Base-by-base conservation (phyloP, 1,140 invertebrate species). In the Calephelis nemesis region DNA sequence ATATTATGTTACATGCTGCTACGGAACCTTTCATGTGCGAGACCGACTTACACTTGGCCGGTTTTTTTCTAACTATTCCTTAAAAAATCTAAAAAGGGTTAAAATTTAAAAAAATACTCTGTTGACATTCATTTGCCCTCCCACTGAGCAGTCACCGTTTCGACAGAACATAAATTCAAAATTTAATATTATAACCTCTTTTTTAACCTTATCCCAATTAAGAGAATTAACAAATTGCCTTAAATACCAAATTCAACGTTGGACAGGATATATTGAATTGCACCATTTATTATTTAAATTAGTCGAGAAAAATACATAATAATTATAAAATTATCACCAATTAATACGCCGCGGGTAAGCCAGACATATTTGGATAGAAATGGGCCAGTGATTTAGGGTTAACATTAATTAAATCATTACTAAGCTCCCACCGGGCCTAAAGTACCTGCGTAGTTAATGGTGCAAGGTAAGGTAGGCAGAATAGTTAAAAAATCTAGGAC, bases 281-380 rank as follows among this genome's bases (percentile, higher is more conserved):
- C 54, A 58, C 54, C 54, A 58, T 58, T 75, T 45, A 73, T 67
- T 50, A 69, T 39, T 39, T 58, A 58, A 54, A 58, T 19, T 54
- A 45, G 13, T 78, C 76, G 30, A 58, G 54, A 11, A 58, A 45
- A 39, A 58, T 58, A 58, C 12, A 82, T 79, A 83, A 85, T 88
- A 84, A 87, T 82, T 62, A 68, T 81, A 81, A 84, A 82, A 84
- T 84, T 83, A 89, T 82, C 75, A 82, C 79, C 84, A 85, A 85
- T 89, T 83, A 87, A 60, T 63, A 48, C 82, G 39, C 84, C 69
- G 78, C 82, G 74, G 84, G 87, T 77, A 74, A 80, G 74, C 85
- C 69, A 76, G 78, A 78, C 82, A 76, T 74, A 81, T 85, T 83
- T 78, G 76, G 79, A 84, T 83, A 81, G 79, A 76, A 83, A 84